Percentiles rank a stretch among this genome's conserved stretches.
These are phyloP conservation scores for Alectoris magna DNA, from an alignment of 2,797 vertebrate species.

Conservation along the genomic window DNA sequence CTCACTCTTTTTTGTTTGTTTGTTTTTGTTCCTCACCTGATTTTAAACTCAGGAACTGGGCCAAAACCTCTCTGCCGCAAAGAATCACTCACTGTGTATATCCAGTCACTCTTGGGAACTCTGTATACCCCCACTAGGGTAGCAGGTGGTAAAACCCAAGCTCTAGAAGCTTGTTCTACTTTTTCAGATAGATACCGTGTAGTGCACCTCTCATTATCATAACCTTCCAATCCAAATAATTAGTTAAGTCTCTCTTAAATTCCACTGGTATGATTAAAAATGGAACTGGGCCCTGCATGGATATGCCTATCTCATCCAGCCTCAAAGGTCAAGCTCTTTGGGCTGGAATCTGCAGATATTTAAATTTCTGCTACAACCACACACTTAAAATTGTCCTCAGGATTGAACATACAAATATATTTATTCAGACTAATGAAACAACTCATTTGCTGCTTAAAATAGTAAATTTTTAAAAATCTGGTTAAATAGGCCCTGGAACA, in stretches of 20 bases:
- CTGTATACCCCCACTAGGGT: background rate
- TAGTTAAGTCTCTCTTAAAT: background rate
- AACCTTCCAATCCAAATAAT: background rate
- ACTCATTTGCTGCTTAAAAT: background rate
- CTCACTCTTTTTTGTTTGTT: background rate
- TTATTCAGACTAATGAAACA: background rate
- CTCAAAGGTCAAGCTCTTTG: background rate
- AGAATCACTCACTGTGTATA: slow-evolving; percentile 23
- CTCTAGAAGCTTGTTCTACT: slow-evolving; percentile 6
- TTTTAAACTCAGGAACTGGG: slow-evolving; percentile 64
- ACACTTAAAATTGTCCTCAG: background rate
- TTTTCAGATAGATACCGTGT: background rate
- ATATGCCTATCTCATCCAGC: background rate
- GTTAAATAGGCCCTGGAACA: background rate
- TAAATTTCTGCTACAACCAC: background rate
- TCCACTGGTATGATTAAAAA: background rate
- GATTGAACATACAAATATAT: background rate
- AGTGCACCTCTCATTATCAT: background rate
- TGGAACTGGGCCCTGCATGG: background rate
- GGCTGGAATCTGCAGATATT: background rate
- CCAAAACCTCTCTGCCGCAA: slow-evolving; percentile 62
- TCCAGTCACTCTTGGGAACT: background rate
- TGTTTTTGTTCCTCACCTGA: slow-evolving; percentile 14
- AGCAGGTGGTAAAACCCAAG: background rate
- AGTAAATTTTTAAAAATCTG: background rate